These are phyloP conservation scores for Eretmocerus hayati DNA, from an alignment of 2,888 invertebrate species.

Conservation along the genomic window DNA sequence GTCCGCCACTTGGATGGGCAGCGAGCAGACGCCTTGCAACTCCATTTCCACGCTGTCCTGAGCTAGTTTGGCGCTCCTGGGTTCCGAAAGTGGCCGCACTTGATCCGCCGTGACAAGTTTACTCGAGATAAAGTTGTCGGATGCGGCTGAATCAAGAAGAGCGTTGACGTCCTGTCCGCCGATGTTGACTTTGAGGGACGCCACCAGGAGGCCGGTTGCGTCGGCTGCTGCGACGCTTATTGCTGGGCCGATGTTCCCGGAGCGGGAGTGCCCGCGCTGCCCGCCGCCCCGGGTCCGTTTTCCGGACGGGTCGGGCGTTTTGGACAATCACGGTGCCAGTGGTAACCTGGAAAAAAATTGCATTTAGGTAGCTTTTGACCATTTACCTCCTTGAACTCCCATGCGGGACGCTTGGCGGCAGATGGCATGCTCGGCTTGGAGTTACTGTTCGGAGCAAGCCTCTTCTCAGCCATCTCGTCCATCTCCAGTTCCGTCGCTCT, in stretches of 20 bases:
- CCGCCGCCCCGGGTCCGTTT: not conserved
- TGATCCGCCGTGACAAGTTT: not conserved
- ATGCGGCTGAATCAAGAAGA: not conserved
- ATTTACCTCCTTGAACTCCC: not conserved
- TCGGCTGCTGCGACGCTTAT: not conserved
- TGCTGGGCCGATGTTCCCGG: no score
- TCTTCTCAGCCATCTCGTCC: not conserved
- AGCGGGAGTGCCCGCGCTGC: no score
- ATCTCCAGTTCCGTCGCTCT: not conserved
- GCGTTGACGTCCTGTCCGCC: not conserved
- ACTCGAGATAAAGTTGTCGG: not conserved
- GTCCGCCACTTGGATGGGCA: no score
- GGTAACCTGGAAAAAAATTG: not conserved
- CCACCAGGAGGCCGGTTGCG: not conserved
- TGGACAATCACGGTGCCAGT: not conserved
- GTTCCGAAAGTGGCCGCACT: no score
- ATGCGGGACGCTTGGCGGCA: no score
- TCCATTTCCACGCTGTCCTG: no score
- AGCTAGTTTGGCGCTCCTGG: no score
- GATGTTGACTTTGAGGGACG: not conserved
- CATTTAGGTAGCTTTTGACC: not conserved
- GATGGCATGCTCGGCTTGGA: no score
- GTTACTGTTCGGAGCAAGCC: not conserved
- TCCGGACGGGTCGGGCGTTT: no score
- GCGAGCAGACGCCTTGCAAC: no score